A percentile compares a stretch with the other conserved stretches of the same genome.
Evolutionary conservation across 2,797 vertebrate species (phyloP).

Genomic region (Chloroceryle inda): DNA sequence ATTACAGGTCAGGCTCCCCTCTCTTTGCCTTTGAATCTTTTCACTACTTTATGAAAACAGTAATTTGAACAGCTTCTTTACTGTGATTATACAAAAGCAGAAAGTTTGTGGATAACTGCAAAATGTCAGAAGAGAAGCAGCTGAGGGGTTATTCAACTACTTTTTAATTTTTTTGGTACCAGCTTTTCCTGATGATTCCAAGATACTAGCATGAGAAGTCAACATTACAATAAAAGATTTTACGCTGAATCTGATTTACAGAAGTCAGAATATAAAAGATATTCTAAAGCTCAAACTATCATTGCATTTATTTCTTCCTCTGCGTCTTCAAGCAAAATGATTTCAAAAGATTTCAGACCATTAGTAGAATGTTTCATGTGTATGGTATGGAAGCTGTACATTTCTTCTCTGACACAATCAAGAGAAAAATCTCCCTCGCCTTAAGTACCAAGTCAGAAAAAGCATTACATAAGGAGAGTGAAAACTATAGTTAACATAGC

Average conservation of each 20-base stretch:
- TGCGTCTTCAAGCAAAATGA: conserved; percentile 17
- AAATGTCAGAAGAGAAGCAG: conserved; percentile 31
- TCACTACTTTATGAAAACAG: conserved; percentile 38
- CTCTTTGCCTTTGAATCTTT: conserved; percentile 51
- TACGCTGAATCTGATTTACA: conserved; percentile 11
- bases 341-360: conserved; percentile 3
- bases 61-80: conserved; percentile 61
- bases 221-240: not conserved
- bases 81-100: conserved; percentile 35
- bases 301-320: conserved; percentile 1
- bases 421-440: not conserved
- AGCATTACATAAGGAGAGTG: not conserved
- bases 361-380: not conserved
- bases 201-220: not conserved
- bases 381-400: not conserved
- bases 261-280: not conserved
- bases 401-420: not conserved
- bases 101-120: conserved; percentile 29
- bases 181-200: conserved; percentile 4
- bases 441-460: not conserved
- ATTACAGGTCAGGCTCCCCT: conserved; percentile 65
- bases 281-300: conserved; percentile 3
- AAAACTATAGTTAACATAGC: not conserved
- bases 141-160: conserved; percentile 13
- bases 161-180: not conserved